These are phyloP conservation scores for Apaloderma vittatum DNA, from an alignment of 2,113 vertebrate species.

Conservation along the genomic window DNA sequence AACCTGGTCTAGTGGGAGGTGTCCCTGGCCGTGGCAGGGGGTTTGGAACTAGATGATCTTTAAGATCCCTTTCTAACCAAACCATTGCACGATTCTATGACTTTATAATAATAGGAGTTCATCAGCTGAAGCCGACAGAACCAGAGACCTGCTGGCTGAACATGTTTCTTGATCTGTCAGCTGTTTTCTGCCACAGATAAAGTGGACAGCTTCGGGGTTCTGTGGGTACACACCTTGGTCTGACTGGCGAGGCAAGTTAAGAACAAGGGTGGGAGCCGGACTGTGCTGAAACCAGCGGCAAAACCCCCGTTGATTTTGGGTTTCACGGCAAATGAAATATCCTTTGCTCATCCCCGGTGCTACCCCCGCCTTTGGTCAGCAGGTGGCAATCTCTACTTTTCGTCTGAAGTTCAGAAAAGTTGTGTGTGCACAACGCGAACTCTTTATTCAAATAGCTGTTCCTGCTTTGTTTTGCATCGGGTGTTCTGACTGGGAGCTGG, in stretches of 20 bases:
- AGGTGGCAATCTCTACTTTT: slow-evolving; percentile 70
- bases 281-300: neutral
- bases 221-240: neutral
- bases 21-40: neutral
- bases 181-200: neutral
- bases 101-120: neutral
- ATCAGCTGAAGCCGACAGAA: neutral
- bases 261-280: neutral
- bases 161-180: neutral
- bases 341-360: neutral
- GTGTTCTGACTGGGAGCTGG: neutral
- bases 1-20: neutral
- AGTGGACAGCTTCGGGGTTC: neutral
- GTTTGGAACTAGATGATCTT: neutral
- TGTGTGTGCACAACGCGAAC: neutral
- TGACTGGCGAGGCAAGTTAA: neutral
- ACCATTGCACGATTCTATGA: neutral
- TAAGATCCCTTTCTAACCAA: neutral
- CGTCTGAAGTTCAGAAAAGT: neutral
- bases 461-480: neutral
- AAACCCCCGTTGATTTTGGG: neutral
- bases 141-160: neutral
- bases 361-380: slow-evolving; percentile 11
- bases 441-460: neutral
- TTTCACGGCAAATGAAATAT: neutral